A percentile compares a stretch with the other conserved stretches of the same genome.
These are phyloP conservation scores for Megamerina dolium DNA, from an alignment of 2,888 invertebrate genomes.

Conservation along the genomic window DNA sequence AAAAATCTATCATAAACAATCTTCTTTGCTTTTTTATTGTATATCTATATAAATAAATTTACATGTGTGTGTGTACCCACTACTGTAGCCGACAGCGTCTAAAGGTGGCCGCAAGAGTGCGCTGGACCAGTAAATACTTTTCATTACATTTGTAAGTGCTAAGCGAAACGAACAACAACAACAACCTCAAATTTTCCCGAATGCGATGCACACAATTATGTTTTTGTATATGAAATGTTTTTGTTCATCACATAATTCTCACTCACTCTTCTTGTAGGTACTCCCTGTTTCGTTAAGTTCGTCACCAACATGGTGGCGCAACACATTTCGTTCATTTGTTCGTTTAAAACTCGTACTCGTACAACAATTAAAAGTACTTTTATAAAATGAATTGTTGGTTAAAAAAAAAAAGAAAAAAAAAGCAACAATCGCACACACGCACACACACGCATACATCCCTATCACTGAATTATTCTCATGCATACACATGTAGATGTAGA, in stretches of 20 bases:
- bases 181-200: neutral
- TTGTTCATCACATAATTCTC: conserved; percentile 1
- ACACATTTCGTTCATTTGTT: no score
- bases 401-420: no score
- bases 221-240: neutral
- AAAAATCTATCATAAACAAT: conserved; percentile 29
- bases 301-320: no score
- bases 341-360: no score
- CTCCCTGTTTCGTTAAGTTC: no score
- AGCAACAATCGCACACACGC: no score
- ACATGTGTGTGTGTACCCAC: conserved; percentile 39
- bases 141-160: conserved; percentile 51
- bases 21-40: conserved; percentile 40
- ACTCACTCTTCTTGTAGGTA: neutral
- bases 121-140: conserved; percentile 48
- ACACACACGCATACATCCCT: no score
- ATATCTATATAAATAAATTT: conserved; percentile 24
- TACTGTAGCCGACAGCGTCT: conserved; percentile 45
- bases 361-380: no score
- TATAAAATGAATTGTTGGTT: no score
- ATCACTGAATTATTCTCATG: no score
- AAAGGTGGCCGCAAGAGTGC: conserved; percentile 47
- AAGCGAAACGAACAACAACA: conserved; percentile 5
- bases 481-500: no score
- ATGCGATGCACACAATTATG: neutral